Evolutionary conservation across 1,140 invertebrate genomes (phyloP).

Genomic region (Drosophila parvula): DNA sequence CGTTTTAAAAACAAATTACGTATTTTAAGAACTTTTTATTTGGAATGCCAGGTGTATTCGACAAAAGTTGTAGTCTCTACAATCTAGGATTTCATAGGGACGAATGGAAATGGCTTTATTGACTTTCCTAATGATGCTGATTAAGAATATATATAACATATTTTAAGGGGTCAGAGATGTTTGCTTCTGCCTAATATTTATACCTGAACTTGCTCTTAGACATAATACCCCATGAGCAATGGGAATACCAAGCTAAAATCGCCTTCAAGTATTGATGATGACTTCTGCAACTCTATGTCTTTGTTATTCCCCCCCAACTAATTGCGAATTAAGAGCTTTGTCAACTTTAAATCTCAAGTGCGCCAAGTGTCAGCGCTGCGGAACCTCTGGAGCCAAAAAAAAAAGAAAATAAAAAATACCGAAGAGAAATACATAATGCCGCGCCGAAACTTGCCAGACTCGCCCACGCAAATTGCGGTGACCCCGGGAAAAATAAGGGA

Average conservation of each 20-base stretch:
- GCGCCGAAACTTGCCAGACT: constrained; percentile 61
- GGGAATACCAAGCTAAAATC: too few relatives aligned
- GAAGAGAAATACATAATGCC: constrained; percentile 7
- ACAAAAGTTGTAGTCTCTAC: background rate
- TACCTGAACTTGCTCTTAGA: background rate
- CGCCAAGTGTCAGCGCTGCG: constrained; percentile 32
- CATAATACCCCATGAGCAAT: background rate
- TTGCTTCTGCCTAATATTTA: too few relatives aligned
- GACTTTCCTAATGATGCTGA: background rate
- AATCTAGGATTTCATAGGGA: background rate
- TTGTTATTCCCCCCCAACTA: background rate
- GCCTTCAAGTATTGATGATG: too few relatives aligned
- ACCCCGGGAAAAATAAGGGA: constrained; percentile 40
- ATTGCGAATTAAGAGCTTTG: constrained; percentile 36
- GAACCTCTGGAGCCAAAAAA: constrained; percentile 8
- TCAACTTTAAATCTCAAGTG: constrained; percentile 29
- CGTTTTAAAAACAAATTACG: constrained; percentile 37
- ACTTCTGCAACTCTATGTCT: background rate
- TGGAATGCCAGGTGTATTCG: background rate
- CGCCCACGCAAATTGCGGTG: constrained; percentile 59
- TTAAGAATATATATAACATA: background rate
- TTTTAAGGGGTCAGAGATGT: too few relatives aligned
- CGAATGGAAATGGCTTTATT: background rate
- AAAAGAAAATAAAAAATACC: background rate
- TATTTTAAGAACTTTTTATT: constrained; percentile 48